Percentiles rank a stretch among this genome's conserved stretches.
phyloP scores from a whole-genome alignment of 2,888 invertebrate species.

The Molorchus minor region DNA sequence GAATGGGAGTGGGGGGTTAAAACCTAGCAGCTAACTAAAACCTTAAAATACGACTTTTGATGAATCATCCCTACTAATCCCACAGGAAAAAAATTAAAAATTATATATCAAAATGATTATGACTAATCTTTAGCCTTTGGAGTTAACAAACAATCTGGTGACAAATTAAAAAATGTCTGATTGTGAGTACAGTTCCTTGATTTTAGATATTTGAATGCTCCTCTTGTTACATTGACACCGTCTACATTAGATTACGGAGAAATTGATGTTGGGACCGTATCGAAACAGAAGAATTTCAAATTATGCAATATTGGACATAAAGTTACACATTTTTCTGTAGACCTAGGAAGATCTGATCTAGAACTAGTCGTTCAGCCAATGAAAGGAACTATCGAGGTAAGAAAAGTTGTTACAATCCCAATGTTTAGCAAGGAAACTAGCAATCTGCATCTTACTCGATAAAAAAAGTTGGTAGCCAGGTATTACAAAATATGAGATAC shows the following conservation, averaged over 20 bases:
- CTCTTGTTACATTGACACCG: constrained; percentile 49
- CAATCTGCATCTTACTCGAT: neutral
- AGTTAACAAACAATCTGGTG: too few relatives aligned
- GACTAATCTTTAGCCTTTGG: too few relatives aligned
- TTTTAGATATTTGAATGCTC: constrained; percentile 36
- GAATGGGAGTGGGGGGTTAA: too few relatives aligned
- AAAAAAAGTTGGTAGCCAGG: too few relatives aligned
- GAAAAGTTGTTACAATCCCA: neutral
- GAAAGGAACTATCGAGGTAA: constrained; percentile 56
- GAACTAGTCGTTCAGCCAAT: constrained; percentile 60
- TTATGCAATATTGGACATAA: constrained; percentile 60
- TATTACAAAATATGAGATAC: too few relatives aligned
- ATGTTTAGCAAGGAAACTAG: neutral
- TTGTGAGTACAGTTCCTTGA: too few relatives aligned
- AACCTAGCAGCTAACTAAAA: too few relatives aligned
- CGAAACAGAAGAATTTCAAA: constrained; percentile 55
- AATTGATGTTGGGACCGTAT: constrained; percentile 60
- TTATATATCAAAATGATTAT: too few relatives aligned
- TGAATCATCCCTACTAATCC: too few relatives aligned
- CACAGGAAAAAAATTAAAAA: too few relatives aligned
- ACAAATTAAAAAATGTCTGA: too few relatives aligned
- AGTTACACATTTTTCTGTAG: constrained; percentile 59
- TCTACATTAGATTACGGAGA: constrained; percentile 60
- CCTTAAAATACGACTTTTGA: too few relatives aligned
- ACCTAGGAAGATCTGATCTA: constrained; percentile 60